These are phyloP conservation scores for Hydrotaea cyrtoneurina DNA, from an alignment of 2,888 invertebrate genomes.

Conservation along the genomic window DNA sequence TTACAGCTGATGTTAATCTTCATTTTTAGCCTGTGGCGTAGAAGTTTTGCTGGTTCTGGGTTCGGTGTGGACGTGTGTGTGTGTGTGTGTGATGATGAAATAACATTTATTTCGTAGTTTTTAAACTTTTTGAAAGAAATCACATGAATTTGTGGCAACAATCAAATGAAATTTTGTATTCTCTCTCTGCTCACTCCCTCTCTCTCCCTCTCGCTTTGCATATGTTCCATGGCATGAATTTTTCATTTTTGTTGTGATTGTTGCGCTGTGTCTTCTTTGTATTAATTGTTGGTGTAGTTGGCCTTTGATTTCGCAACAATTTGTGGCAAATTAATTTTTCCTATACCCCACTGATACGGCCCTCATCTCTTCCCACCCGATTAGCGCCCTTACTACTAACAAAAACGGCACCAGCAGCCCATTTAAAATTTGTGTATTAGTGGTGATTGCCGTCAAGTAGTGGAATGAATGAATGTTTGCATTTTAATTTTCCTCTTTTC, in stretches of 20 bases:
- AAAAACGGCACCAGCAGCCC: neutral
- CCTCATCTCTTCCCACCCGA: no score
- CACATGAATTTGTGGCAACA: conserved; percentile 9
- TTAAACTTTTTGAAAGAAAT: conserved; percentile 22
- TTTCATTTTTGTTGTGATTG: neutral
- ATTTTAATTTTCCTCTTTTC: neutral
- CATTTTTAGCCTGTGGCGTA: conserved; percentile 5
- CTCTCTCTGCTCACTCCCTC: neutral
- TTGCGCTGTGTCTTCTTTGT: no score
- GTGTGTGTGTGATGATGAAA: neutral
- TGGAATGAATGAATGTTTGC: neutral
- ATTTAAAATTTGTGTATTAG: neutral
- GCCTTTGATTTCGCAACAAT: conserved; percentile 32
- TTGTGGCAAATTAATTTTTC: conserved; percentile 29
- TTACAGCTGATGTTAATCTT: conserved; percentile 38
- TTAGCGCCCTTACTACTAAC: no score
- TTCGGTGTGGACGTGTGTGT: neutral
- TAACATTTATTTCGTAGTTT: conserved; percentile 13
- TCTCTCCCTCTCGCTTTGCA: neutral
- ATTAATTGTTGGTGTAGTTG: neutral
- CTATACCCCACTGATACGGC: neutral
- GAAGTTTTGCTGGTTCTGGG: neutral
- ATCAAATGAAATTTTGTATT: neutral
- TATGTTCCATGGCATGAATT: neutral
- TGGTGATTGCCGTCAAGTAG: neutral